phyloP scores from a whole-genome alignment of 2,888 invertebrate species.

The Chrysolina americana region DNA sequence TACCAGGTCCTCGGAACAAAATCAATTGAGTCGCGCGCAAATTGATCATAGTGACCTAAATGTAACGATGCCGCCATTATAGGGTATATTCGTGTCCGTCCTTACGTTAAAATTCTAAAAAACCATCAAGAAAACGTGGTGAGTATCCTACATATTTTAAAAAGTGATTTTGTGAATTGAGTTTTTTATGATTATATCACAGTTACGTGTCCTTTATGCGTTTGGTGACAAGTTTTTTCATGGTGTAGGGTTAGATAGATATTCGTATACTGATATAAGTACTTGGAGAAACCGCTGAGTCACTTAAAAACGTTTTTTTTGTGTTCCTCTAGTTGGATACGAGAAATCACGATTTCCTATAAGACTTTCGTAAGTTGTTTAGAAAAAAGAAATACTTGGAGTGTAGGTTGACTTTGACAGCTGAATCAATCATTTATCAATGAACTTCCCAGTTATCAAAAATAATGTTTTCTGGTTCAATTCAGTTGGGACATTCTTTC shows the following conservation, averaged over 20 bases:
- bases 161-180: neutral
- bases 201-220: neutral
- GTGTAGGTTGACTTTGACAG: conserved; percentile 24
- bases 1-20: conserved; percentile 58
- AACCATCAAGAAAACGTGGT: conserved; percentile 45
- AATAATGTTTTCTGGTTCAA: neutral
- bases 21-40: conserved; percentile 64
- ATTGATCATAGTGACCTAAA: conserved; percentile 67
- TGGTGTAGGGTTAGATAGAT: conserved; percentile 12
- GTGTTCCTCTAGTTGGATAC: neutral
- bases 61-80: conserved; percentile 68
- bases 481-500: neutral
- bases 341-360: neutral
- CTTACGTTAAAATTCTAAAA: conserved; percentile 50
- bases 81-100: conserved; percentile 66
- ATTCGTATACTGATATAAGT: conserved; percentile 1
- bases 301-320: neutral
- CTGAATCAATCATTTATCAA: conserved; percentile 37
- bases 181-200: neutral
- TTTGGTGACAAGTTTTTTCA: neutral
- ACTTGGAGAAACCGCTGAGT: neutral
- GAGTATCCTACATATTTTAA: conserved; percentile 32
- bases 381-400: neutral
- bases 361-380: neutral
- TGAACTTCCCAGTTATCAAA: neutral